phyloP scores from a whole-genome alignment of 1,140 invertebrate species.

The Bombus pascuorum region DNA sequence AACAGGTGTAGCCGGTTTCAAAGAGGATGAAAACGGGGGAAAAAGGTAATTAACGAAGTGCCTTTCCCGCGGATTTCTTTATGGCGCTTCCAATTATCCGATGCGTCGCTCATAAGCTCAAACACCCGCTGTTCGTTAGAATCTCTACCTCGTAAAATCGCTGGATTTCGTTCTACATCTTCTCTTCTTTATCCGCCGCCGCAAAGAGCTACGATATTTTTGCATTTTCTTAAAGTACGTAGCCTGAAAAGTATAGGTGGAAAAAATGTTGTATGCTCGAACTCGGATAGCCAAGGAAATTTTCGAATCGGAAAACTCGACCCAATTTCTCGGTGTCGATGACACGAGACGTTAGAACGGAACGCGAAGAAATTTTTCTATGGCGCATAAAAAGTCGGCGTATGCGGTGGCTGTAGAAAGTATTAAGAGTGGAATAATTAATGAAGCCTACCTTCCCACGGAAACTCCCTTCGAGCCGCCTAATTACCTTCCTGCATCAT shows the following conservation, averaged over 20 bases:
- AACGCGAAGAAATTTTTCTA: neutral
- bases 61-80: conserved; percentile 32
- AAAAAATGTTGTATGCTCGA: no score
- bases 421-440: conserved; percentile 1
- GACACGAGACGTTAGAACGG: neutral
- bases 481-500: conserved; percentile 30
- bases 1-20: neutral
- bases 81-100: conserved; percentile 45
- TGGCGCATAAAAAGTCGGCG: neutral
- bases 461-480: conserved; percentile 2
- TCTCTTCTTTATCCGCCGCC: no score
- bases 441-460: neutral
- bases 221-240: no score
- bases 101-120: conserved; percentile 19
- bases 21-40: neutral
- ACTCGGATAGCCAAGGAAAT: neutral
- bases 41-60: conserved; percentile 50
- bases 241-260: no score
- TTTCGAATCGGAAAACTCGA: neutral
- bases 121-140: neutral
- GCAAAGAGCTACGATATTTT: no score
- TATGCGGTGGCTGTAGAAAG: neutral
- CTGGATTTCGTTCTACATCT: neutral
- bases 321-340: neutral
- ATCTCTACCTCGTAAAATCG: neutral